Evolutionary conservation across 2,888 invertebrate genomes (phyloP).

Genomic region (Papilio gigon): DNA sequence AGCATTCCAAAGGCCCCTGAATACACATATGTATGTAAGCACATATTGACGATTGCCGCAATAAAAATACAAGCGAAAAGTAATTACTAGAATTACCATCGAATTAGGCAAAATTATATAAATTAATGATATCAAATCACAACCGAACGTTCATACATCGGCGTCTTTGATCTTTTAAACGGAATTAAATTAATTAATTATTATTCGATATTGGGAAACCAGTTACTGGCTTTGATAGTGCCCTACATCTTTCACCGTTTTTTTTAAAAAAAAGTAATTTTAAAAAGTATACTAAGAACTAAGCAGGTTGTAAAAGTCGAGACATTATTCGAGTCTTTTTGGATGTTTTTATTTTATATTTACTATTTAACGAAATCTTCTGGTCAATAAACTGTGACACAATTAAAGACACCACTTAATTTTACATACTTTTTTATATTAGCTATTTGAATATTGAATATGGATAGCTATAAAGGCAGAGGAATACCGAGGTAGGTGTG

Average conservation of each 20-base stretch:
- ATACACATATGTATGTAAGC: too few relatives aligned
- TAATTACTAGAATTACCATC: not conserved
- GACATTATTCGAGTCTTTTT: not conserved
- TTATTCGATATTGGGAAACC: not conserved
- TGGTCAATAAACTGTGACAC: not conserved
- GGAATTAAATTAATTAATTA: not conserved
- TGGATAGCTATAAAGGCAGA: too few relatives aligned
- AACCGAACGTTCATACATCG: not conserved
- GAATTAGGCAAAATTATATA: not conserved
- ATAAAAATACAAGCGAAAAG: not conserved
- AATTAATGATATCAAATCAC: not conserved
- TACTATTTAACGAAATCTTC: not conserved
- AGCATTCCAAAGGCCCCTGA: not conserved
- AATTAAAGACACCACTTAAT: too few relatives aligned
- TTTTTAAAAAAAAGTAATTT: not conserved
- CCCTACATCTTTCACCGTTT: conserved; percentile 6
- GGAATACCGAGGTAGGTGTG: too few relatives aligned
- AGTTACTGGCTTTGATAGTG: not conserved
- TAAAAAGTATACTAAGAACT: not conserved
- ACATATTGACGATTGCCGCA: not conserved
- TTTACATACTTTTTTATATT: too few relatives aligned
- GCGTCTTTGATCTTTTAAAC: conserved; percentile 3
- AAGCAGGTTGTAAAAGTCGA: not conserved
- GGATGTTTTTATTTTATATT: not conserved
- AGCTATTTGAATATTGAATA: too few relatives aligned